These are phyloP conservation scores for Leuciscus idus DNA, from an alignment of 2,113 vertebrate species.

Conservation along the genomic window DNA sequence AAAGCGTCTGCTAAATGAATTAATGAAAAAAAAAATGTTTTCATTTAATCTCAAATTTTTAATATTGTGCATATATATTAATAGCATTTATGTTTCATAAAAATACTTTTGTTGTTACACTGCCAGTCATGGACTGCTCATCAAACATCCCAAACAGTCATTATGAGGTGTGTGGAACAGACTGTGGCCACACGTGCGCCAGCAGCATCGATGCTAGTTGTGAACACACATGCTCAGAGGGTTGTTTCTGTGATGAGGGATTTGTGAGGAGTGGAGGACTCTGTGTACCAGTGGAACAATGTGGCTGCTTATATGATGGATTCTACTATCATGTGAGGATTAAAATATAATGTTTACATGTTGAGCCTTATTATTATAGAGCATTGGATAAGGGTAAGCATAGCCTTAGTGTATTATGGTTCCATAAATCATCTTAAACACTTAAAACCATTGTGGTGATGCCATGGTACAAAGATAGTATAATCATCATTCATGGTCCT, in stretches of 20 bases:
- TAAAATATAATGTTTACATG: background rate
- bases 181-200: too few relatives aligned
- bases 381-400: background rate
- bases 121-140: slow-evolving; percentile 55
- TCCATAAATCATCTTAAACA: background rate
- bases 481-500: too few relatives aligned
- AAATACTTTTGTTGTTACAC: background rate
- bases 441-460: too few relatives aligned
- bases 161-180: slow-evolving; percentile 68
- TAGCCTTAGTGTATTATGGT: background rate
- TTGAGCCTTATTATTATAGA: slow-evolving; percentile 21
- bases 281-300: slow-evolving; percentile 73
- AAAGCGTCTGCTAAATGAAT: too few relatives aligned
- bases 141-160: slow-evolving; percentile 63
- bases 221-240: too few relatives aligned
- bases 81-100: background rate
- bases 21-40: background rate
- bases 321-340: slow-evolving; percentile 68
- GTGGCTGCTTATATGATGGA: slow-evolving; percentile 73
- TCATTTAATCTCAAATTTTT: background rate
- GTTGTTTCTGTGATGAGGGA: too few relatives aligned
- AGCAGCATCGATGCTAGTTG: too few relatives aligned
- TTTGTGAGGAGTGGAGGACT: too few relatives aligned
- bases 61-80: background rate
- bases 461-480: too few relatives aligned